Evolutionary conservation across 2,888 invertebrate genomes (phyloP), one percentile per base, ranked within the genome.

Genomic region (Emmelina monodactyla): DNA sequence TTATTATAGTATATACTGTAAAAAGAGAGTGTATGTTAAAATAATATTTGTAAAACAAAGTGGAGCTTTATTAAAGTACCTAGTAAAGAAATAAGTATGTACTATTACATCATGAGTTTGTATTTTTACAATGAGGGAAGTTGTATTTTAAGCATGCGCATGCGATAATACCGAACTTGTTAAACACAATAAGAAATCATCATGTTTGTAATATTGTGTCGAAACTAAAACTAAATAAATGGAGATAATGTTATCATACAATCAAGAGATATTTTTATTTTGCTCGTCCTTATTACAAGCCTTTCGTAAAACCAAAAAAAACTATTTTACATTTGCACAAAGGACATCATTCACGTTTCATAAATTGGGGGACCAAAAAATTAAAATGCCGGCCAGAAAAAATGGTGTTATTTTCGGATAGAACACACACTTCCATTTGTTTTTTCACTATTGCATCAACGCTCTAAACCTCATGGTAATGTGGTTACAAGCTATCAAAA

Each of bases 61-160:
- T 71, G 70, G 70, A 79, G 79, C 79, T 79, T 79, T 79, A 79
- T 79, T 55, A 70, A 71, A 73, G 75, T 78, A 79, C 75, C 76
- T 78, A 78, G 76, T 66, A 29, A 29, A 13, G 4, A 29, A 32
- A 29, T 40, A 32, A 56, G 58, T 72, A 73, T 63, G 66, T 69
- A 62, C 56, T 60, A 64, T 65, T 60, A 63, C 63, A n/a, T 67
- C 67, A 58, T 58, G 65, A 66, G 69, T 79, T 79, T 78, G 75
- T 79, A 79, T 75, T 79, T 79, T 79, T 78, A 72, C 76, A 76
- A 64, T 67, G 62, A 71, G 69, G 70, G 70, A 59, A 72, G 72
- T 62, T 53, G 51, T 55, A 70, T 5, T 19, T 5, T 19, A 19
- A 6, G 66, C 64, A 53, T 51, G 45, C 44, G 42, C 45, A 51